phyloP scores from a whole-genome alignment of 2,113 vertebrate genomes.

The Daphoenositta chrysoptera region DNA sequence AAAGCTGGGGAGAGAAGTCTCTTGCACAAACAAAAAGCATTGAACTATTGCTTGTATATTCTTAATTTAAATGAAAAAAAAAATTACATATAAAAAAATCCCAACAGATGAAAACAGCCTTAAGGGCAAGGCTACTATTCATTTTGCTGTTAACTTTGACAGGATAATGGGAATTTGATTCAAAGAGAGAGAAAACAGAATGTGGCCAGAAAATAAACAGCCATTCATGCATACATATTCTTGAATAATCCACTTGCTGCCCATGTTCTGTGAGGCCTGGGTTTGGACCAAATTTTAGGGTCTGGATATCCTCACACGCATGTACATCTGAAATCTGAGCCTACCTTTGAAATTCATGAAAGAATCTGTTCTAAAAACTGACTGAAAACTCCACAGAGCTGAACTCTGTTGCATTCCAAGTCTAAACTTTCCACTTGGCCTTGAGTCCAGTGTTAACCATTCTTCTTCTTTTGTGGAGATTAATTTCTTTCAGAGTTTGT shows the following conservation, averaged over 20 bases:
- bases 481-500: neutral
- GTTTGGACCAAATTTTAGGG: neutral
- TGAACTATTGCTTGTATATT: neutral
- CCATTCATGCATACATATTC: neutral
- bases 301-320: neutral
- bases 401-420: neutral
- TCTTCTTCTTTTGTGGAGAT: neutral
- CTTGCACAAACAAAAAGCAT: neutral
- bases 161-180: neutral
- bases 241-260: neutral
- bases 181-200: neutral
- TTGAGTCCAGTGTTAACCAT: neutral
- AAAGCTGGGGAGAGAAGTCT: neutral
- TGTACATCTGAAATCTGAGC: neutral
- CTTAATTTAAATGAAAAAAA: neutral
- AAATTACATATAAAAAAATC: neutral
- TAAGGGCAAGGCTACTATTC: neutral
- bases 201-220: slow-evolving; percentile 1
- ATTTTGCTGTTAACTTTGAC: neutral
- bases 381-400: neutral
- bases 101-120: neutral
- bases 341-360: neutral
- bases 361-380: neutral
- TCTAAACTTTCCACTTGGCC: neutral
- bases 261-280: neutral